Conservation (phyloP, 2,888 invertebrate genomes). For the Sesamia inferens region DNA sequence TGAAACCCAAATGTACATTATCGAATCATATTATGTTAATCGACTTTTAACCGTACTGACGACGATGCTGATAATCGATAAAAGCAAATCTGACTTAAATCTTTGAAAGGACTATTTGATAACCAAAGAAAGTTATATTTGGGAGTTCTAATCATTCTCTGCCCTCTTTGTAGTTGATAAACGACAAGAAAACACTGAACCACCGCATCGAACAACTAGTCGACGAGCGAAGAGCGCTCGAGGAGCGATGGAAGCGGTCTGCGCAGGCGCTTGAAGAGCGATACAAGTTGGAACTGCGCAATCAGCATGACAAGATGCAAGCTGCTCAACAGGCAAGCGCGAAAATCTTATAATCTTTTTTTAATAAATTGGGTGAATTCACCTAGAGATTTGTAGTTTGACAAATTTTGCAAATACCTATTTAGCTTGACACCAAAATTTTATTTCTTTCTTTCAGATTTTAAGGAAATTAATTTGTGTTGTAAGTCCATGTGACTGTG, state of each 20-base stretch:
- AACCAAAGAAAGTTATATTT: too few relatives aligned
- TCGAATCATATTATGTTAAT: too few relatives aligned
- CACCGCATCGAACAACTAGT: constrained; percentile 93
- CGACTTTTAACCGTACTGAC: too few relatives aligned
- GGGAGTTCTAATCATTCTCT: not conserved
- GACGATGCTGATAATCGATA: not conserved
- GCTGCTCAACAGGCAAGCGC: constrained; percentile 92
- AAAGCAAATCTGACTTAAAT: not conserved
- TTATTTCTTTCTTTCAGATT: not conserved
- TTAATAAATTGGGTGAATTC: not conserved
- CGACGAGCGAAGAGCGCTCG: constrained; percentile 91
- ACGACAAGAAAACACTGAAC: constrained; percentile 94
- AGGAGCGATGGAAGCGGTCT: constrained; percentile 91
- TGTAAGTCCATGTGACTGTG: not conserved
- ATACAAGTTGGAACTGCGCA: constrained; percentile 93
- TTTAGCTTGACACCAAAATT: not conserved
- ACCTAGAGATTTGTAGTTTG: not conserved
- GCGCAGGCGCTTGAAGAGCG: constrained; percentile 93
- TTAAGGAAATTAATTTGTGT: not conserved
- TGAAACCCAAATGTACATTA: too few relatives aligned
- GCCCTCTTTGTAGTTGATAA: constrained; percentile 89
- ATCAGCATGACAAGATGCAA: constrained; percentile 93
- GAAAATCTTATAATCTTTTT: not conserved
- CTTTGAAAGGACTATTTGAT: not conserved
- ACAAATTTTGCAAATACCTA: not conserved